These are phyloP conservation scores for Oscheius myriophilus DNA, from an alignment of 2,888 invertebrate genomes.

Conservation along the genomic window DNA sequence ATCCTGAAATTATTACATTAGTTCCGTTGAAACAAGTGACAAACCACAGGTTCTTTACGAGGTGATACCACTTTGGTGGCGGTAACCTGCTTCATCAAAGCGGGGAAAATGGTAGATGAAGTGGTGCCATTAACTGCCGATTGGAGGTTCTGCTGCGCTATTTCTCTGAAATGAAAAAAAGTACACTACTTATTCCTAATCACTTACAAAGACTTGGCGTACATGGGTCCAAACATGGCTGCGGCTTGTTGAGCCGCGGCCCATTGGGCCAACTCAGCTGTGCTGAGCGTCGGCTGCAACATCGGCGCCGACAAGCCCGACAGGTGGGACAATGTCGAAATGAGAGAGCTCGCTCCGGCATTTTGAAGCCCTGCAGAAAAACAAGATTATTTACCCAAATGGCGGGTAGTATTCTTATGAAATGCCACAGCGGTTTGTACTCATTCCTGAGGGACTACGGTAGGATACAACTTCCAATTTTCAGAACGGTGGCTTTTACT, in stretches of 20 bases:
- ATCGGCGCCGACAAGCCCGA: constrained; percentile 29
- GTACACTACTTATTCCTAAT: no score
- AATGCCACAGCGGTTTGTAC: no score
- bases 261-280: constrained; percentile 34
- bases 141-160: constrained; percentile 22
- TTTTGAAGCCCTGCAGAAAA: constrained; percentile 31
- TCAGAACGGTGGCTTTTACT: no score
- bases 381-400: no score
- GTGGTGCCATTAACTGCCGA: constrained; percentile 18
- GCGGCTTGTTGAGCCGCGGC: constrained; percentile 14
- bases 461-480: no score
- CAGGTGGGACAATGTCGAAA: constrained; percentile 42
- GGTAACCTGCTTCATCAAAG: background rate
- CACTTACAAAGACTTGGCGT: background rate
- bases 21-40: background rate
- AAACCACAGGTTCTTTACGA: background rate
- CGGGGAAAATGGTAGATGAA: constrained; percentile 15
- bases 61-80: background rate
- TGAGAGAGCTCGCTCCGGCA: constrained; percentile 29
- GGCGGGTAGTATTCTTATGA: no score
- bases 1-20: background rate
- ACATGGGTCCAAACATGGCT: background rate
- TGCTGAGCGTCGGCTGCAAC: constrained; percentile 22
- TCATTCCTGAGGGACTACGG: no score
- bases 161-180: constrained; percentile 4